Base-by-base conservation (phyloP, 1,140 invertebrate genomes). In the Heliconius congener region DNA sequence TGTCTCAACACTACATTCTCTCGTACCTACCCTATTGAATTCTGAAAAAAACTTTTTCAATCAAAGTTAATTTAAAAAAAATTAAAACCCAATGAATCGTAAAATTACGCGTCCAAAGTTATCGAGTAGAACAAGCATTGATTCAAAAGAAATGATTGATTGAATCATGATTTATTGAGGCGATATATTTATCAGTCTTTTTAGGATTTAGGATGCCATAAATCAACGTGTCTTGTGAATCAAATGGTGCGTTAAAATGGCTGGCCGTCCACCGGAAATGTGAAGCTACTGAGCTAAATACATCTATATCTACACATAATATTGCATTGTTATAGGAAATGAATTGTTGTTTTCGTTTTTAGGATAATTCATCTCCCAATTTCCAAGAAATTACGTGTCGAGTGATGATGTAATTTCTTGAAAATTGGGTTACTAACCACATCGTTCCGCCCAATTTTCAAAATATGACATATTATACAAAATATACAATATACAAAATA, bases 181-280 rank as follows among this genome's bases (percentile, higher is more conserved):
- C 46, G 52, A 73, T 78, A 78, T 73, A 37, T 55, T 78, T 60
- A 78, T 78, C 71, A 74, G 30, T 55, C 37, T 76, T 42, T 78
- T 78, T 73, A 78, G 71, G 34, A 73, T 78, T 70, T 76, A 76
- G 71, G 71, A 71, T 23, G 55, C 72, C 76, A 78, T 78, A 78
- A 78, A 78, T 78, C 76, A 78, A 78, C 50, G 27, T 52, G 76
- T 78, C 76, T 78, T 70, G 76, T 23, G 70, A 70, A 66, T 78
- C 70, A 73, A 78, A 78, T 72, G 70, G 52, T 73, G 76, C 76
- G 37, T 72, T 55, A 55, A 77, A 77, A 55, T 72, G 34, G 19
- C 27, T 55, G 16, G 66, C 9, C 16, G 52, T 13, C 74, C 74
- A 76, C 34, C 39, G 34, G 37, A 76, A 42, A 23, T 57, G n/a